Evolutionary conservation across 92 coral and sea anemone genomes (phyloP).

Genomic region (Palythoa caribaeorum): DNA sequence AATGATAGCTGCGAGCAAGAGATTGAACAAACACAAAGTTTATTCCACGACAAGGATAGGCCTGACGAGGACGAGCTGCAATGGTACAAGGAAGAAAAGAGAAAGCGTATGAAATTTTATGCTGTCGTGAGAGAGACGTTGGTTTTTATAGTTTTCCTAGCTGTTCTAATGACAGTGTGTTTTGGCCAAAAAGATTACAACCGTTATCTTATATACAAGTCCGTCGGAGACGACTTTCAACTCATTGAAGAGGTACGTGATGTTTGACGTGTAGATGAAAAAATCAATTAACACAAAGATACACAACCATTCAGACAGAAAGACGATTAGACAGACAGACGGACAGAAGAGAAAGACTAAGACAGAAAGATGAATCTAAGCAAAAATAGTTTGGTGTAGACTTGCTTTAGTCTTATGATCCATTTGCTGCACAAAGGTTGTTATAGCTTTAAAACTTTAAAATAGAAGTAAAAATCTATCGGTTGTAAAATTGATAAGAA

Average conservation of each 20-base stretch:
- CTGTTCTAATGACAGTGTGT: conserved; percentile 50
- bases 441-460: no score
- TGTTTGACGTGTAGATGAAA: neutral
- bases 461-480: no score
- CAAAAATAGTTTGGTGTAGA: no score
- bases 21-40: neutral
- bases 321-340: neutral
- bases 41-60: neutral
- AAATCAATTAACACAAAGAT: neutral
- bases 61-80: conserved; percentile 15
- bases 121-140: conserved; percentile 22
- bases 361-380: no score
- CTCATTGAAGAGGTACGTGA: conserved; percentile 38
- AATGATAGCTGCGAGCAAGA: neutral
- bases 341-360: neutral
- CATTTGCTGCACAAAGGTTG: no score
- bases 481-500: no score
- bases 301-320: neutral
- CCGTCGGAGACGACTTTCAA: conserved; percentile 35
- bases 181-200: conserved; percentile 45
- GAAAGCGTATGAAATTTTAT: conserved; percentile 33
- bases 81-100: conserved; percentile 22
- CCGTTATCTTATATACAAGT: conserved; percentile 40
- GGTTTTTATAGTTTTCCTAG: conserved; percentile 21
- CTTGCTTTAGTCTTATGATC: no score